Evolutionary conservation across 1,140 invertebrate species (phyloP), one percentile per base, ranked within the genome.

Genomic region (Caenorhabditis inopinata): DNA sequence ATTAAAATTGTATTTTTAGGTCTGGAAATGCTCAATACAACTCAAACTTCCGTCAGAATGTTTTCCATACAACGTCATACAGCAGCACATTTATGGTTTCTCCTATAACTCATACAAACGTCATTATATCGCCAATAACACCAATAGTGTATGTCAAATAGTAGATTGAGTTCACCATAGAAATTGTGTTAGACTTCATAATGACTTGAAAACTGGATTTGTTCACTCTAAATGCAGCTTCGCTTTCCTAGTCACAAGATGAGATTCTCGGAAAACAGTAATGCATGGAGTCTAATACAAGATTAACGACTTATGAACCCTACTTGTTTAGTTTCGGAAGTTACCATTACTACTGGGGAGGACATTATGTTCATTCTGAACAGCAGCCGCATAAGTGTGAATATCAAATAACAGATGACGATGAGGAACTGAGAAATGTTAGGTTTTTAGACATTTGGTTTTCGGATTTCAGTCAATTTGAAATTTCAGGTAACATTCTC

Each of bases 281-380:
- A n/a, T n/a, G n/a, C n/a, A n/a, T n/a, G n/a, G n/a, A n/a, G n/a
- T n/a, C n/a, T n/a, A n/a, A n/a, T n/a, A n/a, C n/a, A n/a, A n/a
- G n/a, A n/a, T n/a, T n/a, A n/a, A n/a, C n/a, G 14, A 42, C 38
- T 7, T 42, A 42, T 14, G 38, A 68, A 68, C 58, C 35, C 58
- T 32, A 38, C 11, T 58, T 42, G 18, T 68, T 68, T 25, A 68
- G 58, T 42, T 68, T 38, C 32, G 58, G 58, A 16, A 68, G 32
- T 42, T 68, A 68, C 27, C 58, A 68, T 38, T 68, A 68, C n/a
- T 68, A 68, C n/a, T 68, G 58, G 58, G 58, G 58, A 38, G 58
- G 58, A 11, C 58, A 68, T 21, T 68, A 68, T 68, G 58, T 68
- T 2, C 58, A 68, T 42, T 21, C 32, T 18, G 5, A 6, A 1